Evolutionary conservation across 2,113 vertebrate genomes (phyloP).

Genomic region (Onychostoma macrolepis): DNA sequence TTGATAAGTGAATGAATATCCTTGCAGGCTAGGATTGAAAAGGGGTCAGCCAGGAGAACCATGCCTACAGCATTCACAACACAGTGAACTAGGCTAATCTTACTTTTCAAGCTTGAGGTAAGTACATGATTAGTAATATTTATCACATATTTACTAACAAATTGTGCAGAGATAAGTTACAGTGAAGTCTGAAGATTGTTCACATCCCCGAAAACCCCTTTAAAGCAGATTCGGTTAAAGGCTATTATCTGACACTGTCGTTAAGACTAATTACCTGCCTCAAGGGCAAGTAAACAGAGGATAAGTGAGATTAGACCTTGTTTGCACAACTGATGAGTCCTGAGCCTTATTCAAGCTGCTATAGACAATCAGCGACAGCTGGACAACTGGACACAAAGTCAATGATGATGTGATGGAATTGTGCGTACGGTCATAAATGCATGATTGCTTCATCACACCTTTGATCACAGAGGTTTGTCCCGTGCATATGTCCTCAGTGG

Average conservation of each 20-base stretch:
- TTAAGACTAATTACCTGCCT: slow-evolving; percentile 46
- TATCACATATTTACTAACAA: neutral
- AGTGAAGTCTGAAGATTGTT: slow-evolving; percentile 5
- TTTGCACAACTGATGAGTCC: slow-evolving; percentile 35
- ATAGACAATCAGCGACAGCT: neutral
- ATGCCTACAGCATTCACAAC: neutral
- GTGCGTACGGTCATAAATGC: slow-evolving; percentile 3
- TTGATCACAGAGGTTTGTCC: slow-evolving; percentile 17
- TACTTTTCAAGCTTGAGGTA: neutral
- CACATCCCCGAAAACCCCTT: neutral
- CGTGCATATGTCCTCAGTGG: slow-evolving; percentile 1
- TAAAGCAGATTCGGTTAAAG: slow-evolving; percentile 10
- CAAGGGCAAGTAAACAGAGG: slow-evolving; percentile 23
- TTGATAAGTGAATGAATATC: slow-evolving; percentile 22
- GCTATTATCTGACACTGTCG: slow-evolving; percentile 42
- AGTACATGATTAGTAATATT: neutral
- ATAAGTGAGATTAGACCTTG: slow-evolving; percentile 26
- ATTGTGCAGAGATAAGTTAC: neutral
- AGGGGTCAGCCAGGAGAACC: slow-evolving; percentile 14
- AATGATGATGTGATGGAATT: slow-evolving; percentile 25
- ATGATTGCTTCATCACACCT: slow-evolving; percentile 35
- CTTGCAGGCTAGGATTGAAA: slow-evolving; percentile 19
- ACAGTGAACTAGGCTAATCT: slow-evolving; percentile 13
- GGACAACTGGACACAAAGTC: slow-evolving; percentile 13
- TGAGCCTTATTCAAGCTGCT: neutral